Evolutionary conservation across 2,113 vertebrate species (phyloP), one percentile per base, ranked within the genome.

Genomic region (Poeciliopsis retropinna): DNA sequence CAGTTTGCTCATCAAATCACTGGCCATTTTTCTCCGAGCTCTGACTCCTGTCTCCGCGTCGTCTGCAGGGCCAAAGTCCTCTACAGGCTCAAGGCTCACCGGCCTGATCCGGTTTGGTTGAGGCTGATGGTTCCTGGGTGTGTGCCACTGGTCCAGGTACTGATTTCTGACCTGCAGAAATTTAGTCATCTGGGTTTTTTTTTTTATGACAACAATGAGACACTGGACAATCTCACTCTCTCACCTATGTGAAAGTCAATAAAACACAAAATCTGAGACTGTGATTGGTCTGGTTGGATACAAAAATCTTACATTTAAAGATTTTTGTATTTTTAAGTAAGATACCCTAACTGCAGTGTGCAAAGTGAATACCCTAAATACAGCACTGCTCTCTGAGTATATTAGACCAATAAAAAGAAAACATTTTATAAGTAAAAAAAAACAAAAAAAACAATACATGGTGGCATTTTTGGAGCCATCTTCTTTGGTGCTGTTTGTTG

Each of bases 141-240:
- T 71, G 9, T 67, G 61, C 94, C 93, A 94, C 69, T 94, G 93
- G 67, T 95, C 89, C 70, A 30, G 1, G 51, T 75, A 88, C 30
- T 69, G 34, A 64, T 10, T 62, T 61, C 1, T 69, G 22, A 86
- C 84, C 91, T 90, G 78, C 62, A 67, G 25, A 75, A 27, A 77
- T 60, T 82, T 0, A 34, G 25, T 57, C 51, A 57, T 2, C 7
- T n/a, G n/a, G n/a, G 25, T n/a, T 32, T 0, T 34, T 34, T n/a
- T 54, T 57, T 10, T 57, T n/a, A 25, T n/a, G 51, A 10, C n/a
- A 17, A 57, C 25, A 57, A n/a, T 11, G 25, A n/a, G 51, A n/a
- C 51, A 57, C 51, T 25, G 22, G n/a, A n/a, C n/a, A n/a, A n/a
- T n/a, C n/a, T n/a, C n/a, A n/a, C n/a, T n/a, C 7, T 54, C 11